Conservation (phyloP, 2,888 invertebrate genomes). For the Willowsia nigromaculata region DNA sequence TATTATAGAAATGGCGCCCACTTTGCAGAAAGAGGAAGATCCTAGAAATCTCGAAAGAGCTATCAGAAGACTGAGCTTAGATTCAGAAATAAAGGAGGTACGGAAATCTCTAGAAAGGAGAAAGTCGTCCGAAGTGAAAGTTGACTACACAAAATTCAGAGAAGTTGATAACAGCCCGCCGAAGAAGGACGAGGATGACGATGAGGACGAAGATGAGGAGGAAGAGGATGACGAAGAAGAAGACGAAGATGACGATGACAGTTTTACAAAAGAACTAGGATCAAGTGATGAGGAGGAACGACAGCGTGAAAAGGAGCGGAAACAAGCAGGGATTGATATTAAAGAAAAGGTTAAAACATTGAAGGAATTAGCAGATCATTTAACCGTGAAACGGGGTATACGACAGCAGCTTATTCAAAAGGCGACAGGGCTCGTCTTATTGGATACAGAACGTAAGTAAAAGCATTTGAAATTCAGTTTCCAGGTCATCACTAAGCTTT, state of each 20-base stretch:
- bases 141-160: not conserved
- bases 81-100: not conserved
- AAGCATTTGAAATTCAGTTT: not conserved
- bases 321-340: conserved; percentile 31
- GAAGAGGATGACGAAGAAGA: too few species aligned
- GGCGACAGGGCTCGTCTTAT: conserved; percentile 36
- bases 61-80: not conserved
- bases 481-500: not conserved
- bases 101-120: not conserved
- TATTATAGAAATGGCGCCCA: not conserved
- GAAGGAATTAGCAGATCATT: conserved; percentile 35
- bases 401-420: conserved; percentile 32
- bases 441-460: conserved; percentile 41
- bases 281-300: not conserved
- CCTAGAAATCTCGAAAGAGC: not conserved
- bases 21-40: not conserved
- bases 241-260: too few species aligned
- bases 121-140: not conserved
- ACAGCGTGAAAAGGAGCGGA: not conserved
- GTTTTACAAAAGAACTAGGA: too few species aligned
- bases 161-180: not conserved
- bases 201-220: not conserved
- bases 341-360: conserved; percentile 30
- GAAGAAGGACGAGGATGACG: not conserved
- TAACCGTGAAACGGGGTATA: conserved; percentile 11